Evolutionary conservation across 2,888 invertebrate species (phyloP), one percentile per base, ranked within the genome.

Genomic region (Dorcus hopei): DNA sequence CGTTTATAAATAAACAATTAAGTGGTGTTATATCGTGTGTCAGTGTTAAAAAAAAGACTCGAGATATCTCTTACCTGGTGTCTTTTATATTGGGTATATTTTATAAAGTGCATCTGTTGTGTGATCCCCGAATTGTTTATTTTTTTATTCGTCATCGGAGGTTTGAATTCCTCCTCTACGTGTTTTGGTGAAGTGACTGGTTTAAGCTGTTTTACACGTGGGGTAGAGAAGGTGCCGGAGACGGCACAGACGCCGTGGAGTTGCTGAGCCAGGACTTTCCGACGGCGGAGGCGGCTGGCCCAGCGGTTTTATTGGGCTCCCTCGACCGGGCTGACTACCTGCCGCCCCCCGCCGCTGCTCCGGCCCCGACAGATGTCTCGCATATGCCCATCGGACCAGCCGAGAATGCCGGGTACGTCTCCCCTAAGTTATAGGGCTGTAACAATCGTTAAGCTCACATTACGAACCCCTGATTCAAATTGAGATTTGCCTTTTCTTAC

Each of bases 161-260:
- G 50, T 56, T 56, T 50, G 50, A 50, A 42, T 26, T 43, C 50
- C 56, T 50, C 56, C 56, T 14, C 8, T 38, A 45, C 45, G 45
- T 45, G 45, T 39, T 14, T 51, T 51, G 40, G 51, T 51, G 51
- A 14, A 39, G 38, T 38, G 38, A 38, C 33, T 49, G 38, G 57
- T 58, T 43, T 68, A 71, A 73, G 65, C 74, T 75, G 75, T 75
- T 74, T 73, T 74, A 74, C 67, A 70, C 74, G 70, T 72, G 74
- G 70, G 67, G 68, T 47, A 70, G 67, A 57, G 70, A 68, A 64
- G 71, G 71, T 61, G 71, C 71, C 68, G 71, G 69, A 63, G 68
- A 70, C 67, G 72, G 70, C 68, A 68, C 68, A 54, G 68, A 67
- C 62, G 68, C 66, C 68, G 71, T 71, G 68, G 74, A 74, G 65